A percentile compares a stretch with the other conserved stretches of the same genome.
Evolutionary conservation across 1,140 invertebrate species (phyloP).

Genomic region (Aphaenogaster rudis): DNA sequence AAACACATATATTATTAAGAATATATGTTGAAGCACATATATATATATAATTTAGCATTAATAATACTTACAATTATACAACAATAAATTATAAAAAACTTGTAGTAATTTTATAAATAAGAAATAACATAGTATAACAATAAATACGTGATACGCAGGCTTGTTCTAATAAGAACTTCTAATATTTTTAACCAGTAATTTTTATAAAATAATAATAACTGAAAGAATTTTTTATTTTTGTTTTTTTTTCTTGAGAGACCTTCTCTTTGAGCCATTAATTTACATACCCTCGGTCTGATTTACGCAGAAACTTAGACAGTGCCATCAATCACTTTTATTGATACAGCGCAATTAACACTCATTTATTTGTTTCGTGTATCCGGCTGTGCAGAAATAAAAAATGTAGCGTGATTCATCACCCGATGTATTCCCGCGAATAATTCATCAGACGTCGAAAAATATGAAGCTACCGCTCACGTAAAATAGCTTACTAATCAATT

Average conservation of each 20-base stretch:
- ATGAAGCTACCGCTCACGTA: conserved; percentile 6
- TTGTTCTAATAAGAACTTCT: neutral
- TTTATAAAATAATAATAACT: neutral
- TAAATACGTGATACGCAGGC: neutral
- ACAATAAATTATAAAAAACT: neutral
- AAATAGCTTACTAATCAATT: conserved; percentile 50
- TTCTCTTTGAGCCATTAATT: conserved; percentile 9
- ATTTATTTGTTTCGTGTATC: conserved; percentile 47
- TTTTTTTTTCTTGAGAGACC: neutral
- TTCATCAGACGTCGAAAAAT: conserved; percentile 57
- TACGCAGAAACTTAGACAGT: conserved; percentile 12
- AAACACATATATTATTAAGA: neutral
- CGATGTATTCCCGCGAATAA: conserved; percentile 51
- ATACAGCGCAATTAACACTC: conserved; percentile 47
- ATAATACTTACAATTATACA: neutral
- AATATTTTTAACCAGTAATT: neutral
- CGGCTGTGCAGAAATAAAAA: conserved; percentile 36
- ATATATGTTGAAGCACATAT: neutral
- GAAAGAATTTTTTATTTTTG: neutral
- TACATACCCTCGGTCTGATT: conserved; percentile 1
- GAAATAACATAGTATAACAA: neutral
- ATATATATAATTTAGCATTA: neutral
- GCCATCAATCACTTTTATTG: conserved; percentile 44
- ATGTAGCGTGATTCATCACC: conserved; percentile 45
- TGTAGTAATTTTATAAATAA: neutral